Percentiles rank a stretch among this genome's conserved stretches.
Conservation (phyloP, 2,113 vertebrate genomes). For the Forbesichthys agassizii region DNA sequence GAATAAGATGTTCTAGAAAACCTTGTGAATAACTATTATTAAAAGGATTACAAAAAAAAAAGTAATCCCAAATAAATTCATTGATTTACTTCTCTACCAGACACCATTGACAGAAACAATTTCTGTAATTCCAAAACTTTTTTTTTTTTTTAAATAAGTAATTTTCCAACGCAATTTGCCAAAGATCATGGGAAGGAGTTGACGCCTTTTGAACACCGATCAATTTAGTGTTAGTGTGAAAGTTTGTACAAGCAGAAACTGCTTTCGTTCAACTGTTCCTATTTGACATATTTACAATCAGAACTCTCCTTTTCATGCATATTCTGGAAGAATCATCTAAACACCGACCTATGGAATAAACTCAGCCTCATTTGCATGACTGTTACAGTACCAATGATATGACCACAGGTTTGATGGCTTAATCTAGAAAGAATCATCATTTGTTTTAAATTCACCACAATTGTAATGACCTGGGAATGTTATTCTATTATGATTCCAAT, state of each 20-base stretch:
- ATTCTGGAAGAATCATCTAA: constrained; percentile 13
- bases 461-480: constrained; percentile 6
- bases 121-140: too few species aligned
- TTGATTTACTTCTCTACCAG: too few species aligned
- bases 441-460: too few species aligned
- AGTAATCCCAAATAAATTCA: too few species aligned
- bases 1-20: too few species aligned
- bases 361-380: not conserved
- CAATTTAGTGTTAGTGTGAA: too few species aligned
- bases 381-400: not conserved
- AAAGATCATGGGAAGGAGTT: constrained; percentile 12
- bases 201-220: not conserved
- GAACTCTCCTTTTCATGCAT: constrained; percentile 44
- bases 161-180: constrained; percentile 12
- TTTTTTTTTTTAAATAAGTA: not conserved
- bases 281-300: constrained; percentile 40
- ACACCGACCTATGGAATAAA: constrained; percentile 13
- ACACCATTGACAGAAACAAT: too few species aligned
- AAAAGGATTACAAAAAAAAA: too few species aligned
- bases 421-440: too few species aligned
- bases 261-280: constrained; percentile 20
- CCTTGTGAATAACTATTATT: too few species aligned
- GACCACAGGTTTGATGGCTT: constrained; percentile 11
- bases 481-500: constrained; percentile 23
- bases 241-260: constrained; percentile 23